Percentiles rank a stretch among this genome's conserved stretches.
Conservation (phyloP, 2,888 invertebrate species). For the Monopis laevigella region DNA sequence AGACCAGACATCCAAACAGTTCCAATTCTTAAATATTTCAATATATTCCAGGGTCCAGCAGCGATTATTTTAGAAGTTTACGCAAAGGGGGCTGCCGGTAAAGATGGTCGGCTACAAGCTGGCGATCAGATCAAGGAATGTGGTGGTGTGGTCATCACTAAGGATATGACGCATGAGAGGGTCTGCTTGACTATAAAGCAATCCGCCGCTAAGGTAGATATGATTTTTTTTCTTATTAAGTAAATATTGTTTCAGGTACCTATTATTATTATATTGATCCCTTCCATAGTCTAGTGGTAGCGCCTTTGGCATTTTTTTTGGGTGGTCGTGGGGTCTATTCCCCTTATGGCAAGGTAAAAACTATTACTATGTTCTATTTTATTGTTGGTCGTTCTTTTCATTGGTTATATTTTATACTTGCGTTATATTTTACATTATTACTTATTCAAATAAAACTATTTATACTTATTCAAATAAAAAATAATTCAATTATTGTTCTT, state of each 20-base stretch:
- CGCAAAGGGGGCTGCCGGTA: conserved; percentile 88
- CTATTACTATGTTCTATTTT: no score
- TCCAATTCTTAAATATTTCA: no score
- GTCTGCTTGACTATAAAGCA: conserved; percentile 86
- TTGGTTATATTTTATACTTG: no score
- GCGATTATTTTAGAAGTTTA: conserved; percentile 94
- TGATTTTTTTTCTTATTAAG: no score
- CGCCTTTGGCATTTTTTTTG: no score
- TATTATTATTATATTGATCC: no score
- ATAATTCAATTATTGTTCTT: neutral
- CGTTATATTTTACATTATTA: no score
- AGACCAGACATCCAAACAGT: no score
- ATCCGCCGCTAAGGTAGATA: conserved; percentile 61
- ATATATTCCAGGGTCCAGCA: conserved; percentile 81
- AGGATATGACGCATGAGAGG: conserved; percentile 84
- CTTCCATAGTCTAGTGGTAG: neutral
- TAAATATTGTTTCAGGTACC: neutral
- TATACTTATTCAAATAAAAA: neutral
- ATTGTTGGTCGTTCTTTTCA: no score
- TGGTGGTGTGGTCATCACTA: conserved; percentile 81
- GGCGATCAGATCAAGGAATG: conserved; percentile 96
- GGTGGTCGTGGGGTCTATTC: no score
- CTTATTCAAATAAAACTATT: no score
- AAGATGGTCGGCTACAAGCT: conserved; percentile 88
- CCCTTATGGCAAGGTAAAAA: no score